Percentiles rank a stretch among this genome's conserved stretches.
Conservation (phyloP, 2,113 vertebrate genomes). For the Azemiops feae region DNA sequence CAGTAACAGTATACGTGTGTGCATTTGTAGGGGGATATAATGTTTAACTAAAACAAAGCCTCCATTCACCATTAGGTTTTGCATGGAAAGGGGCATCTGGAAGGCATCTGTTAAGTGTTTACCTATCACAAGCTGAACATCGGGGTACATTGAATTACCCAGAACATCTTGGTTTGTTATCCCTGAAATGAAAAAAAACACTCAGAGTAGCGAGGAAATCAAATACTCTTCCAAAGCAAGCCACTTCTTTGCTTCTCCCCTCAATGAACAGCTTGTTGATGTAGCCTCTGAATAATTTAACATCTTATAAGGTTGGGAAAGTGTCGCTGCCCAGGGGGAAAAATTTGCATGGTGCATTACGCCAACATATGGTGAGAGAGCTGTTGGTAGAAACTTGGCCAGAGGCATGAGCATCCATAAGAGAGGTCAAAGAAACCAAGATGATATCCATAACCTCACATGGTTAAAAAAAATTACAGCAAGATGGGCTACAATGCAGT, state of each 20-base stretch:
- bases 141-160: neutral
- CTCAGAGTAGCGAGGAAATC: neutral
- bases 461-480: neutral
- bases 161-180: neutral
- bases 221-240: neutral
- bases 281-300: neutral
- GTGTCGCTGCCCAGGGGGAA: neutral
- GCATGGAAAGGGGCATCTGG: neutral
- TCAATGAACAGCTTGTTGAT: conserved; percentile 16
- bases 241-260: conserved; percentile 7
- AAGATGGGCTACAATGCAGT: neutral
- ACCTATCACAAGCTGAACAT: neutral
- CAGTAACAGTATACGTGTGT: neutral
- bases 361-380: neutral
- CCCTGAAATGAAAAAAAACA: neutral
- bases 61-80: neutral
- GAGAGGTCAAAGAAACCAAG: neutral
- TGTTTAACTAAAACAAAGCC: neutral
- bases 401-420: neutral
- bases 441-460: neutral
- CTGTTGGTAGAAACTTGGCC: neutral
- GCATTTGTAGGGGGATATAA: neutral
- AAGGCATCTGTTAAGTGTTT: neutral
- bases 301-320: neutral
- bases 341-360: neutral